A percentile compares a stretch with the other conserved stretches of the same genome.
Conservation (phyloP, 2,797 vertebrate species). For the Glossophaga mutica region DNA sequence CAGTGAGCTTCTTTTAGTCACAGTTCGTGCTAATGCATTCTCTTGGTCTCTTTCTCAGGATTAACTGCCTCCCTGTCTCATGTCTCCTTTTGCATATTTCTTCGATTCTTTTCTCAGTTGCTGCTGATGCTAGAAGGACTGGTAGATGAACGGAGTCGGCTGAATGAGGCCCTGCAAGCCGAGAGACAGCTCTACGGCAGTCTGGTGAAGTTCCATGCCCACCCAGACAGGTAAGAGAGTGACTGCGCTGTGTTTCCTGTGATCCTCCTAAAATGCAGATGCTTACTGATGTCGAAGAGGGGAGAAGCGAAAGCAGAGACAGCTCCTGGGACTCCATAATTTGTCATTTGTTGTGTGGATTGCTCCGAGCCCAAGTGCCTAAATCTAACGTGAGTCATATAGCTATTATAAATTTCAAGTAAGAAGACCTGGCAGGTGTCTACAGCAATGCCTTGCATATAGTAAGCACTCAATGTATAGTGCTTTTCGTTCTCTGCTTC, state of each 20-base stretch:
- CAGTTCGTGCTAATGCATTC: neutral
- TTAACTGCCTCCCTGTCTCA: neutral
- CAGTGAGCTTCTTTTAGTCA: neutral
- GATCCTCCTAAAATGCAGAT: neutral
- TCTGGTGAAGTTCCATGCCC: constrained; percentile 86
- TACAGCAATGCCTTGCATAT: neutral
- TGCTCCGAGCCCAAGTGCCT: neutral
- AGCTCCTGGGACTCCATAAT: accelerated
- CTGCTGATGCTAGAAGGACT: constrained; percentile 90
- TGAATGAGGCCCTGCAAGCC: constrained; percentile 91
- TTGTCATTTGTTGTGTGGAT: neutral
- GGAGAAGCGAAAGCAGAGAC: neutral
- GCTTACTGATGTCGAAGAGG: neutral
- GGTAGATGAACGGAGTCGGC: constrained; percentile 87
- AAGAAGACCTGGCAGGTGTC: neutral
- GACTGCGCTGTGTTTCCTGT: neutral
- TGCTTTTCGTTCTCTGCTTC: neutral
- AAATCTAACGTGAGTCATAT: neutral
- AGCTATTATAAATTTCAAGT: neutral
- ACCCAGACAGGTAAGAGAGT: constrained; percentile 87
- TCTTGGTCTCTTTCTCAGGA: neutral
- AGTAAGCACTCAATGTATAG: neutral
- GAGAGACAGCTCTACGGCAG: constrained; percentile 93
- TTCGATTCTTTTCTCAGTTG: constrained; percentile 70
- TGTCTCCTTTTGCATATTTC: neutral